phyloP scores from a whole-genome alignment of 1,140 invertebrate genomes.

The Nixonia krombeini region DNA sequence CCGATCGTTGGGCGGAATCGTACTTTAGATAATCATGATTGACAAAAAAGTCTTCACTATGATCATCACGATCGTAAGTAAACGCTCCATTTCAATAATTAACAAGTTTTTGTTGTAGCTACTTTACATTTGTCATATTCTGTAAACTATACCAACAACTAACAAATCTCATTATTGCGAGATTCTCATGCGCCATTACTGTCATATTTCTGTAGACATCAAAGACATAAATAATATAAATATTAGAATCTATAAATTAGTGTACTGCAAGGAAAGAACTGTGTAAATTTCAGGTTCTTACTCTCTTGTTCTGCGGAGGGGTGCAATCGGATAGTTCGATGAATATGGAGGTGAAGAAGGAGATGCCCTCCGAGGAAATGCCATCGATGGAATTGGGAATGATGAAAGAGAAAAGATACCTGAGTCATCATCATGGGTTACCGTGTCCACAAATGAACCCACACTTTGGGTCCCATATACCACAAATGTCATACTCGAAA shows the following conservation, averaged over 20 bases:
- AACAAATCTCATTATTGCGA: no score
- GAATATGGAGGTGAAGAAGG: constrained; percentile 36
- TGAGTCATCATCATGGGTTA: constrained; percentile 13
- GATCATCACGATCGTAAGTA: neutral
- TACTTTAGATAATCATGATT: constrained; percentile 6
- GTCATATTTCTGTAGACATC: neutral
- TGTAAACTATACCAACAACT: no score
- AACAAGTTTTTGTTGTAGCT: no score
- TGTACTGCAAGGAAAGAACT: no score
- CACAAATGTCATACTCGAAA: constrained; percentile 37
- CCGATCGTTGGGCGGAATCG: constrained; percentile 38
- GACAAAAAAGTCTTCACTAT: constrained; percentile 12
- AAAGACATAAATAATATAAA: no score
- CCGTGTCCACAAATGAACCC: constrained; percentile 57
- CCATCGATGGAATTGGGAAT: constrained; percentile 27
- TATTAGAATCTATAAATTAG: no score
- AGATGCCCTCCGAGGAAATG: constrained; percentile 22
- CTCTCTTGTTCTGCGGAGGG: constrained; percentile 57
- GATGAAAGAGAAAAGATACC: constrained; percentile 56
- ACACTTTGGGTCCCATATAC: constrained; percentile 23
- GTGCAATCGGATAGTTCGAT: constrained; percentile 57
- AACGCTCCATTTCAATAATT: constrained; percentile 6
- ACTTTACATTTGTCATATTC: no score
- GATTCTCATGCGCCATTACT: no score
- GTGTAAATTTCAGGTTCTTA: constrained; percentile 49